Conservation (phyloP, 2,113 vertebrate species). For the Brachyhypopomus gauderio region DNA sequence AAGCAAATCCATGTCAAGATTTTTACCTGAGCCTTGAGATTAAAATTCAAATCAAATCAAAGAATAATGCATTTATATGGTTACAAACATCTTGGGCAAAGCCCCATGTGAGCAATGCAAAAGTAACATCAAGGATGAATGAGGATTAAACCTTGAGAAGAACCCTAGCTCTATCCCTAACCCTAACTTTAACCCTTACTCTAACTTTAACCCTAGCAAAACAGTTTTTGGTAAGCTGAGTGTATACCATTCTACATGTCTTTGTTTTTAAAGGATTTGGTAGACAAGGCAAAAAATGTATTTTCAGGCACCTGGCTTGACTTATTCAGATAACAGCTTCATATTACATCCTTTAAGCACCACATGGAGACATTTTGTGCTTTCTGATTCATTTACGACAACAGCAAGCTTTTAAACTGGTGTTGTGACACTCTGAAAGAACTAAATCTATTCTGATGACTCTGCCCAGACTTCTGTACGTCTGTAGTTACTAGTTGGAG, state of each 20-base stretch:
- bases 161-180: too few relatives aligned
- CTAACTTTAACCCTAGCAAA: too few relatives aligned
- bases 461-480: background rate
- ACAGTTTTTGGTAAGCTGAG: too few relatives aligned
- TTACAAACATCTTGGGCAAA: background rate
- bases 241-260: background rate
- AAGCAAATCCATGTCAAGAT: background rate
- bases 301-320: background rate
- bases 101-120: too few relatives aligned
- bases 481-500: background rate
- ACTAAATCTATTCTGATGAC: slow-evolving; percentile 1
- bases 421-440: slow-evolving; percentile 14
- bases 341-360: background rate
- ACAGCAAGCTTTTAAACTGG: background rate
- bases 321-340: too few relatives aligned
- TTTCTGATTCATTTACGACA: background rate
- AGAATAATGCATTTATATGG: too few relatives aligned
- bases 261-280: background rate
- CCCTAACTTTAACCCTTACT: too few relatives aligned
- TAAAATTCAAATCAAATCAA: too few relatives aligned
- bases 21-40: too few relatives aligned
- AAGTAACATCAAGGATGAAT: too few relatives aligned
- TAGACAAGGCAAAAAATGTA: background rate
- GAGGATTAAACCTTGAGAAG: too few relatives aligned
- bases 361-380: background rate